Evolutionary conservation across 2,888 invertebrate genomes (phyloP), one percentile per base, ranked within the genome.

Genomic region (Drosophila robusta): DNA sequence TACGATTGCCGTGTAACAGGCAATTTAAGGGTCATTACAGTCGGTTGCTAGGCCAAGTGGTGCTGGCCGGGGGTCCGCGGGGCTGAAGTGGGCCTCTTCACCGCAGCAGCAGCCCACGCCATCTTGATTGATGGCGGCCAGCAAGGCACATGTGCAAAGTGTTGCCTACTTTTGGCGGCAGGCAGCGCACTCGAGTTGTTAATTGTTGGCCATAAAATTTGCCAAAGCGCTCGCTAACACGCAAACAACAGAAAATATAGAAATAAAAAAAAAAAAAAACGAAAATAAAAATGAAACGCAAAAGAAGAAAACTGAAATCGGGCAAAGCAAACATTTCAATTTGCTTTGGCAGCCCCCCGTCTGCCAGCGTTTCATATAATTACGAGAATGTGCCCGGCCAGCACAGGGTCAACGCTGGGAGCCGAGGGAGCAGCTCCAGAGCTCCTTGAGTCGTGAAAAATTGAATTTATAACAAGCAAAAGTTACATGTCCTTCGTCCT

Each of bases 401-500:
- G 18, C 18, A 16, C 8, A 8, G 29, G 26, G 24, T 9, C 8
- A 18, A 14, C 38, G 32, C 22, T 12, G 4, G 4, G 11, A 12
- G 18, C 9, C n/a, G 8, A 22, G 29, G 29, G 29, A 8, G 8
- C 29, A 39, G 52, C 42, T 24, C 29, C 45, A 32, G 18, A 49
- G 52, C 64, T 58, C 46, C 61, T 63, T 62, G 62, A 75, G 71
- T 56, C 70, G 47, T 79, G 67, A 67, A 68, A 83, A 88, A 83
- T 88, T 75, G 73, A 86, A 88, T 86, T 83, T 86, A 83, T 71
- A 88, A 76, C 69, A 86, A 83, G 71, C 70, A 67, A 78, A 82
- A 70, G 83, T 81, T 72, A 75, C 66, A 78, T 81, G 79, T 78
- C 46, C 55, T 42, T 46, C 26, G 14, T 34, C 29, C 39, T 24